Evolutionary conservation across 2,797 vertebrate genomes (phyloP), one percentile per base, ranked within the genome.

Genomic region (Coranthus polyacanthus): DNA sequence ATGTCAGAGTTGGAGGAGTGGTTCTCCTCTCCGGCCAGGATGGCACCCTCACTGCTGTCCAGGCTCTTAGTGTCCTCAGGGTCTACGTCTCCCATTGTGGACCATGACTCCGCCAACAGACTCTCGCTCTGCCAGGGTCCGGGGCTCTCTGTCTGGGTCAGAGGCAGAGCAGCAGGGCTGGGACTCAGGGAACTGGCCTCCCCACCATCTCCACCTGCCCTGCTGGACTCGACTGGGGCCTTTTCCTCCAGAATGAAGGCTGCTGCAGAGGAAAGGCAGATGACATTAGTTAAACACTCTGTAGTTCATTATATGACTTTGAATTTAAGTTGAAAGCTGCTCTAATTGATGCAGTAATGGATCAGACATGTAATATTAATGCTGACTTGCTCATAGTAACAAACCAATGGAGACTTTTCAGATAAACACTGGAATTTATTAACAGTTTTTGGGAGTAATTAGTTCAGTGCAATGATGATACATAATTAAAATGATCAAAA

Each of bases 1-100:
- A 97, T 96, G 90, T 98, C 97, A 0, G 95, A 97, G 86, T 95
- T 96, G 45, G 94, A 96, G 6, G 95, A 97, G 87, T 96, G 95
- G 87, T 96, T 97, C 88, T 97, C 96, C 81, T 97, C 96, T 0
- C 75, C 84, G 1, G 84, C 93, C 4, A 85, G 58, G 12, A 49
- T 76, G 0, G 42, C 74, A 4, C 92, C 95, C 1, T 93, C 95
- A 0, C 91, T 95, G 91, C 95, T 96, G 84, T 98, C 96, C 63
- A 97, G 89, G 89, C 96, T 97, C 71, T 95, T 96, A 44, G 95
- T 84, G 87, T 97, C 96, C 69, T 97, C 96, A 0, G 92, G 94
- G 87, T 98, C 97, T 90, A 94, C 81, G 10, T 94, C 93, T 0
- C 89, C 89, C 90, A 98, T 92, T 0, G 97, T 96, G 72, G 97